Evolutionary conservation across 2,113 vertebrate species (phyloP).

Genomic region (Odontophorus gujanensis): DNA sequence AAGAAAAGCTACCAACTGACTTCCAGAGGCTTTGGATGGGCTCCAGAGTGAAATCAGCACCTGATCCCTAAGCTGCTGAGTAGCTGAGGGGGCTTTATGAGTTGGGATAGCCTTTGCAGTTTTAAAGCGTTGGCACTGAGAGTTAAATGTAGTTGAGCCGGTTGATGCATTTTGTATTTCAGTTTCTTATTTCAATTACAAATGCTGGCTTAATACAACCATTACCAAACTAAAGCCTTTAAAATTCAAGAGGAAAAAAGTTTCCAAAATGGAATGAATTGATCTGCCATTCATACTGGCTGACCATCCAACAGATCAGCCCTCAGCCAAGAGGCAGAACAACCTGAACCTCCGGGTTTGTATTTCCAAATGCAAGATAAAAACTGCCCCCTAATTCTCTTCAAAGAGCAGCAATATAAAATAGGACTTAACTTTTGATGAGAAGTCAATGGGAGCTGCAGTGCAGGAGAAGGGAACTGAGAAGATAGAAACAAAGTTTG

Average conservation of each 20-base stretch:
- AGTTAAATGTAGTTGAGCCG: neutral
- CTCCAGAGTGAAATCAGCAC: neutral
- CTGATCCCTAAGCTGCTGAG: neutral
- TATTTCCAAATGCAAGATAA: neutral
- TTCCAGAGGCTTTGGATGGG: constrained; percentile 31
- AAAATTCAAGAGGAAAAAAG: neutral
- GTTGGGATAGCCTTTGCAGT: constrained; percentile 4
- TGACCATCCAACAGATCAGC: neutral
- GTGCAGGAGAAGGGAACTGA: neutral
- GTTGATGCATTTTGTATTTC: constrained; percentile 17
- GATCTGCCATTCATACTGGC: neutral
- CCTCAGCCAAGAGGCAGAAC: neutral
- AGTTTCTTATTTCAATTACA: constrained; percentile 34
- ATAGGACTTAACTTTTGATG: neutral
- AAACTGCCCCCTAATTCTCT: neutral
- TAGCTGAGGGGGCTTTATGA: neutral
- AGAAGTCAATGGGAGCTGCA: neutral
- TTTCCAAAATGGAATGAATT: neutral
- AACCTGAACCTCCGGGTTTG: neutral
- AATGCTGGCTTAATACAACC: neutral
- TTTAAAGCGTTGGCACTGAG: constrained; percentile 26
- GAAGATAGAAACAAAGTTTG: neutral
- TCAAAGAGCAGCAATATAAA: neutral
- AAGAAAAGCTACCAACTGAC: neutral
- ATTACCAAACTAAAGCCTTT: neutral